Conservation (phyloP, 2,113 vertebrate genomes). For the Hyperoodon ampullatus region DNA sequence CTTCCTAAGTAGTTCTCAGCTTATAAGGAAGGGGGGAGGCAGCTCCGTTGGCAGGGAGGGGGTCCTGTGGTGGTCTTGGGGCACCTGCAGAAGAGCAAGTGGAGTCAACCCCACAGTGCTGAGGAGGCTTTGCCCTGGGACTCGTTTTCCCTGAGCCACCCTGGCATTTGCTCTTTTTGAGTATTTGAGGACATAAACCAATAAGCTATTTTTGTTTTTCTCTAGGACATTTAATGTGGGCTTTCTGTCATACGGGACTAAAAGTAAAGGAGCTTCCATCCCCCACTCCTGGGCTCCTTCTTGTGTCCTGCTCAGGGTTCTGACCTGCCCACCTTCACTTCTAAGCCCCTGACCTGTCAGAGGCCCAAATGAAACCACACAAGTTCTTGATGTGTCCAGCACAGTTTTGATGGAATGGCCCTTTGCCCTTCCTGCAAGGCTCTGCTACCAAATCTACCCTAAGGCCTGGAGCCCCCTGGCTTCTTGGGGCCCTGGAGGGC, state of each 20-base stretch:
- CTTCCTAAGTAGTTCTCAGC: background rate
- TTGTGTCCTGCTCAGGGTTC: background rate
- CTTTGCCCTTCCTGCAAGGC: background rate
- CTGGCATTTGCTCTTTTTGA: background rate
- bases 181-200: background rate
- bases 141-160: background rate
- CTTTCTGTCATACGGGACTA: background rate
- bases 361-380: background rate
- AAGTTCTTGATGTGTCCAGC: background rate
- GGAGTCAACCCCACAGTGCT: background rate
- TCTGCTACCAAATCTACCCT: background rate
- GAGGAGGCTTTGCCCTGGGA: background rate
- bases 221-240: background rate
- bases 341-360: background rate
- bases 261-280: background rate
- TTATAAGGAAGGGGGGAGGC: background rate
- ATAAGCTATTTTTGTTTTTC: background rate
- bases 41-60: background rate
- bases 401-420: background rate
- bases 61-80: background rate
- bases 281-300: background rate
- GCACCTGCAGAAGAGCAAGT: background rate
- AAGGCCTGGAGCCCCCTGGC: background rate
- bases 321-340: background rate
- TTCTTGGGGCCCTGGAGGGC: background rate